Evolutionary conservation across 2,888 invertebrate species (phyloP).

Genomic region (Chrysina gloriosa): DNA sequence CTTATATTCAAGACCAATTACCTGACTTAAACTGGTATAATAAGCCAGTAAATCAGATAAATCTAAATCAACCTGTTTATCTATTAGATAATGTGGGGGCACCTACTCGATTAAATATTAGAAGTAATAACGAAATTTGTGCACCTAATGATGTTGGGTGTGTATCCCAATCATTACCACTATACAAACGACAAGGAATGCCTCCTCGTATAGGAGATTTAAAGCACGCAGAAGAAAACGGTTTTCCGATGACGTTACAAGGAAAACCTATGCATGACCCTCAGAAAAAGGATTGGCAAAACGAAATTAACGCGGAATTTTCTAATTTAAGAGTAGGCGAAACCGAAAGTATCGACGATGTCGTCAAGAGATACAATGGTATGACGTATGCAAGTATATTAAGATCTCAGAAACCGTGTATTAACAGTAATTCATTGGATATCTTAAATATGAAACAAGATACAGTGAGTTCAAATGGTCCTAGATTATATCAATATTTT

Average conservation of each 20-base stretch:
- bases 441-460: constrained; percentile 64
- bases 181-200: constrained; percentile 65
- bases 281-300: constrained; percentile 52
- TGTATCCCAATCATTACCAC: constrained; percentile 63
- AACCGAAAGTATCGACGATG: constrained; percentile 53
- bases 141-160: constrained; percentile 32
- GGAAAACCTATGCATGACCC: constrained; percentile 10
- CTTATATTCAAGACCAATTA: constrained; percentile 43
- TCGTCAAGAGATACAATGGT: constrained; percentile 56
- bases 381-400: constrained; percentile 59
- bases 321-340: constrained; percentile 57
- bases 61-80: constrained; percentile 61
- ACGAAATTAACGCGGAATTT: constrained; percentile 60
- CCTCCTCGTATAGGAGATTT: constrained; percentile 29
- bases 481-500: constrained; percentile 71
- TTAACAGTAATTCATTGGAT: constrained; percentile 61
- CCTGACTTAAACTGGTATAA: constrained; percentile 60
- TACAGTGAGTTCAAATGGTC: constrained; percentile 57
- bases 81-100: constrained; percentile 53
- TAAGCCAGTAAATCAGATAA: constrained; percentile 60
- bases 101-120: constrained; percentile 35
- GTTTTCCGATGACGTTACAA: constrained; percentile 19
- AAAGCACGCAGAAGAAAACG: constrained; percentile 23
- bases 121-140: constrained; percentile 18
- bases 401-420: constrained; percentile 42